Conservation (phyloP, 2,888 invertebrate genomes). For the Plagodis dolabraria region DNA sequence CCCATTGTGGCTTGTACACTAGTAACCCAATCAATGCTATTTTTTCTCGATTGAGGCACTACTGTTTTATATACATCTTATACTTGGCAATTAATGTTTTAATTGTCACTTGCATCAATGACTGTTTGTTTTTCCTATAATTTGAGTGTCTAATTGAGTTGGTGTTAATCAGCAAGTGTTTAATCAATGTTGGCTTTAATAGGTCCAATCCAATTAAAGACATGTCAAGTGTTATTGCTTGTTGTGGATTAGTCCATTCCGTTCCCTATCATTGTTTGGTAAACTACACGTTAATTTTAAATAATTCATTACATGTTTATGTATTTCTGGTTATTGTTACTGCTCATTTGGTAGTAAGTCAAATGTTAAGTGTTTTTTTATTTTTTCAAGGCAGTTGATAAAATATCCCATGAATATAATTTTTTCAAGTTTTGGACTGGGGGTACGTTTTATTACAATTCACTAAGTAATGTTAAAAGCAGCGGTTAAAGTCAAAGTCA, state of each 20-base stretch:
- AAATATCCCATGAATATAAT: no score
- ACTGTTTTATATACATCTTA: conserved; percentile 5
- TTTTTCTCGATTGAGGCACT: background rate
- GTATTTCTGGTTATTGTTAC: no score
- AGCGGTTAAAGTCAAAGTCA: no score
- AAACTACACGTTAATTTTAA: no score
- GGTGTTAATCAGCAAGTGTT: background rate
- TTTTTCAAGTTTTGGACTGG: no score
- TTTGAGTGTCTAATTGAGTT: background rate
- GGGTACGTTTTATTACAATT: no score
- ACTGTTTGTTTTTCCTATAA: background rate
- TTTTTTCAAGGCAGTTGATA: no score
- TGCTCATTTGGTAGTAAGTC: no score
- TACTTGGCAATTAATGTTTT: conserved; percentile 7
- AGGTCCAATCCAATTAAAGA: background rate
- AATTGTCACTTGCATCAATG: conserved; percentile 7
- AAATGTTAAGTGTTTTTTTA: no score
- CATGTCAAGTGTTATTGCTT: background rate
- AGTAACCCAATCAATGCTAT: background rate
- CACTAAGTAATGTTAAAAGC: no score
- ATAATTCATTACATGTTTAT: no score
- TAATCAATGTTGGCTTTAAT: background rate
- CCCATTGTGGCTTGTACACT: background rate
- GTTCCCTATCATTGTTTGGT: no score
- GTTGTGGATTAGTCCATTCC: background rate